Base-by-base conservation (phyloP, 2,797 vertebrate species). In the Eulemur mongoz region DNA sequence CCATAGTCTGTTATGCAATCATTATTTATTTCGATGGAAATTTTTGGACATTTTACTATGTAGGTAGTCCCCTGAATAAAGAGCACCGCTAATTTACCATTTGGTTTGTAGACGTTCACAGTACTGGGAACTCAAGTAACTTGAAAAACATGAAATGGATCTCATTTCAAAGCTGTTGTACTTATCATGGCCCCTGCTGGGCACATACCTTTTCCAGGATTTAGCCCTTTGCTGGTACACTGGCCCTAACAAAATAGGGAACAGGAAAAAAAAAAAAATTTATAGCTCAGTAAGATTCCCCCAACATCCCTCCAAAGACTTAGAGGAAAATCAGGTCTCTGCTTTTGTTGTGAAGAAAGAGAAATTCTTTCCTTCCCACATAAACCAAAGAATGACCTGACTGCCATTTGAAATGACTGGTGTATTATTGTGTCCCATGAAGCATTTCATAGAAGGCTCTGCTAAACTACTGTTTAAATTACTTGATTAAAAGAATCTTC, bases 1-100 rank as follows among this genome's bases (percentile, higher is more conserved):
- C 50, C 73, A 11, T 35, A 84, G 85, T 84, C 85, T 94, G 59
- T 98, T 98, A 95, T 94, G 97, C 97, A 98, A 98, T 98, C 87
- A 0, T 93, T 87, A 93, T 98, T 96, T 97, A 96, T 97, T 98
- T 97, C 94, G 92, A 45, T 96, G 98, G 93, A 98, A 97, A 95
- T 10, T 78, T 97, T 97, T 93, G 65, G 76, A 97, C 96, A 87
- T 63, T 67, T 97, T 96, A 95, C 73, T 95, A 96, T 93, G 92
- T 97, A 98, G 94, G 67, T 96, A 97, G 79, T 65, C 89, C 95
- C n/a, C 20, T 94, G 94, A 97, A 95, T 96, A 96, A 97, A 97
- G 93, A 94, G 25, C 11, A 17, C 15, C 86, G n/a, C 38, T 97
- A 50, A 96, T 83, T 96, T 83, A 40, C 65, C 81, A 52, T 69